Evolutionary conservation across 2,888 invertebrate species (phyloP).

Genomic region (Encarsia formosa): DNA sequence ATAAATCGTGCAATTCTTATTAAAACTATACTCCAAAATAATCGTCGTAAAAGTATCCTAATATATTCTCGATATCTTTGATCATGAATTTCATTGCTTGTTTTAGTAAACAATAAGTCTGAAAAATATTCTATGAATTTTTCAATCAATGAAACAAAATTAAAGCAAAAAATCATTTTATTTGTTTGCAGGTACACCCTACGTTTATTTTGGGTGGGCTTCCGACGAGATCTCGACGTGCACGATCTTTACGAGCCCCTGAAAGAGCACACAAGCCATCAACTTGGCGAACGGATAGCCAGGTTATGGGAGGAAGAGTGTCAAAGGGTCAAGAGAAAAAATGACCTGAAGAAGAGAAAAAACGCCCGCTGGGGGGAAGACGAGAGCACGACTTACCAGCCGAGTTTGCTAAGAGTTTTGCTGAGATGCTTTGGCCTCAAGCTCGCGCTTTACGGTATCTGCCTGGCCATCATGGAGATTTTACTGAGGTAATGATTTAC

Average conservation of each 20-base stretch:
- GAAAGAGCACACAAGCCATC: constrained; percentile 64
- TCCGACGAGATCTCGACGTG: constrained; percentile 63
- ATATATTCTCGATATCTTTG: not conserved
- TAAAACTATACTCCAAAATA: no score
- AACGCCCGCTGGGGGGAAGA: not conserved
- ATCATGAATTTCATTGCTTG: no score
- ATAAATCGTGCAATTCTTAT: no score
- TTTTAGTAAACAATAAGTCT: no score
- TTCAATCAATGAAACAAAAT: not conserved
- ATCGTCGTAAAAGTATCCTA: not conserved
- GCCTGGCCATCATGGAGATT: constrained; percentile 61
- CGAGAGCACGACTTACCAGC: constrained; percentile 37
- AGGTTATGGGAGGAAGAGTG: constrained; percentile 60
- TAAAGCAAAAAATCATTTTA: not conserved
- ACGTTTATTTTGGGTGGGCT: constrained; percentile 66
- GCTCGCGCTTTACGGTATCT: constrained; percentile 61
- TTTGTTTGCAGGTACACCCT: constrained; percentile 61
- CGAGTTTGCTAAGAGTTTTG: constrained; percentile 61
- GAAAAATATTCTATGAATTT: no score
- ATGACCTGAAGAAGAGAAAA: constrained; percentile 19
- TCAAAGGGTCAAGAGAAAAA: constrained; percentile 31
- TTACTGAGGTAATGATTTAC: constrained; percentile 55
- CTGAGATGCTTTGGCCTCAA: constrained; percentile 61
- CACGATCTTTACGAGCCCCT: constrained; percentile 65
- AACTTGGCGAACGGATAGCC: constrained; percentile 62